Evolutionary conservation across 2,888 invertebrate species (phyloP).

Genomic region (Lampropteryx suffumata): DNA sequence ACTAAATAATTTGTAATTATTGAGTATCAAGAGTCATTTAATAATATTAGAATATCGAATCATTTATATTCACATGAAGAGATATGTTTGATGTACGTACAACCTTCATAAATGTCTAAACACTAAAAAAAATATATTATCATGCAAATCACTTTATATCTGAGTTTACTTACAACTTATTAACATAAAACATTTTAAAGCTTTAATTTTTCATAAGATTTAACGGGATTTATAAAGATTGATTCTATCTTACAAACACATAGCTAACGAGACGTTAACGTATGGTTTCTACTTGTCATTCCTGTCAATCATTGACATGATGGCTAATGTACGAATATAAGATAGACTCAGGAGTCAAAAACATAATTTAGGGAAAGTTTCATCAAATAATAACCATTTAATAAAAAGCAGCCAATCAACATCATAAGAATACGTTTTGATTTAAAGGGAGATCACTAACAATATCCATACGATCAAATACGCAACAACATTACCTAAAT

Average conservation of each 20-base stretch:
- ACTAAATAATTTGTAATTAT: too few species aligned
- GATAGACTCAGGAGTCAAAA: too few species aligned
- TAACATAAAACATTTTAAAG: conserved; percentile 2
- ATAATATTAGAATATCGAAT: conserved; percentile 8
- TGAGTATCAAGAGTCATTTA: conserved; percentile 19
- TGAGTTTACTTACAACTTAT: neutral
- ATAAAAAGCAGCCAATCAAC: conserved; percentile 7
- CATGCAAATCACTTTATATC: neutral
- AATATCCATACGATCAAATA: conserved; percentile 7
- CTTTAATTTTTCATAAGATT: conserved; percentile 3
- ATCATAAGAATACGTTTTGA: neutral
- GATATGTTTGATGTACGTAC: conserved; percentile 34
- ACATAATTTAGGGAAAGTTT: conserved; percentile 1
- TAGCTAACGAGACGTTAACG: too few species aligned
- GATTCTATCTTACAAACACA: too few species aligned
- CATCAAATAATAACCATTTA: neutral
- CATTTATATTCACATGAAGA: conserved; percentile 20
- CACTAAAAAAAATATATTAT: neutral
- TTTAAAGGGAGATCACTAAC: conserved; percentile 28
- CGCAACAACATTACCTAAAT: conserved; percentile 14
- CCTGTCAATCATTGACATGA: too few species aligned
- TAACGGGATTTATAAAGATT: neutral
- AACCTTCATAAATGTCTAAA: conserved; percentile 23
- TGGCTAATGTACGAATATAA: too few species aligned
- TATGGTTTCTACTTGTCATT: too few species aligned